Evolutionary conservation across 2,113 vertebrate genomes (phyloP).

Genomic region (Natator depressus): DNA sequence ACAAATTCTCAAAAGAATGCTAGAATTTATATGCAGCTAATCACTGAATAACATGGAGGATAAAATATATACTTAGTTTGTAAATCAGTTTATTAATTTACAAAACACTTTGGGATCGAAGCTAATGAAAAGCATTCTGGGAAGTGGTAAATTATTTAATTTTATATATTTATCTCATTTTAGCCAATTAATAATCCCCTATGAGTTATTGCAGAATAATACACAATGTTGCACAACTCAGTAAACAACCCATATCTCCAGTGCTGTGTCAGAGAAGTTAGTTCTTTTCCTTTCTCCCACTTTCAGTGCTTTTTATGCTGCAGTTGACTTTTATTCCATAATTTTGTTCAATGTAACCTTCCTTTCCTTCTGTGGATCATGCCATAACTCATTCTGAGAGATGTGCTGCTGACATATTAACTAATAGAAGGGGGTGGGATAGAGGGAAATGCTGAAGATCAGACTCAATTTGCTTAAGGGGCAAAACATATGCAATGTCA

Average conservation of each 20-base stretch:
- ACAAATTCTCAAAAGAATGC: not conserved
- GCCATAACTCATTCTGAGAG: not conserved
- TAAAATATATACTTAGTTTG: not conserved
- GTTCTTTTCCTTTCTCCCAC: not conserved
- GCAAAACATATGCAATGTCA: not conserved
- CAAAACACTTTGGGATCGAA: not conserved
- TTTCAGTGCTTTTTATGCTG: not conserved
- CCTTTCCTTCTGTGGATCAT: not conserved
- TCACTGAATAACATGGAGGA: not conserved
- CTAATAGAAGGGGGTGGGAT: not conserved
- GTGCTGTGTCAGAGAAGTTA: not conserved
- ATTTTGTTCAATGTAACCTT: not conserved
- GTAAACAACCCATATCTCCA: not conserved
- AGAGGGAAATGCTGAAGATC: not conserved
- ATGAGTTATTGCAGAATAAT: not conserved
- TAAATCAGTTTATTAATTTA: not conserved
- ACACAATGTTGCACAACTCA: not conserved
- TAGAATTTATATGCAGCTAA: not conserved
- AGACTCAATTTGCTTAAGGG: not conserved
- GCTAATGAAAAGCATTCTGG: not conserved
- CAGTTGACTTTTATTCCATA: not conserved
- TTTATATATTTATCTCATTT: not conserved
- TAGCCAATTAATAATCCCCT: not conserved
- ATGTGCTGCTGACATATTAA: not conserved
- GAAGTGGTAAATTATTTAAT: not conserved